Percentiles rank a stretch among this genome's conserved stretches.
These are phyloP conservation scores for Drepana arcuata DNA, from an alignment of 1,140 invertebrate genomes.

Conservation along the genomic window DNA sequence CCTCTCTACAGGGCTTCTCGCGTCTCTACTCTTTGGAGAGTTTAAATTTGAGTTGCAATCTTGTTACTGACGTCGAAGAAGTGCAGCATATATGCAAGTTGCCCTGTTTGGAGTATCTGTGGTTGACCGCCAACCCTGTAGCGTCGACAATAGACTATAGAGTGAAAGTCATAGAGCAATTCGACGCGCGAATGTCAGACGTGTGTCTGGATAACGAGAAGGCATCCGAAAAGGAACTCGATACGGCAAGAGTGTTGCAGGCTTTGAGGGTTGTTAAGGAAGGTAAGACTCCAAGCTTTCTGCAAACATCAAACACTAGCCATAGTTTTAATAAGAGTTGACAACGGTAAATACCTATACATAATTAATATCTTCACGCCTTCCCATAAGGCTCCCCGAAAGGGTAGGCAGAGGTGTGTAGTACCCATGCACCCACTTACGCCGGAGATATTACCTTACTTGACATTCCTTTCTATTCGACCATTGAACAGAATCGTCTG, in stretches of 20 bases:
- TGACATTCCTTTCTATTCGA: too few species aligned
- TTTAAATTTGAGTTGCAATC: slow-evolving; percentile 90
- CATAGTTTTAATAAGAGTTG: slow-evolving; percentile 57
- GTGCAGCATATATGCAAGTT: slow-evolving; percentile 84
- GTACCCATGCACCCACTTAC: too few species aligned
- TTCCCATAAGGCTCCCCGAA: too few species aligned
- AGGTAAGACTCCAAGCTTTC: slow-evolving; percentile 60
- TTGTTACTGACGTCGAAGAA: slow-evolving; percentile 85
- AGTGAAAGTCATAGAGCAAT: slow-evolving; percentile 88
- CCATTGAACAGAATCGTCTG: too few species aligned
- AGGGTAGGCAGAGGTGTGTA: too few species aligned
- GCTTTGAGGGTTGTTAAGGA: slow-evolving; percentile 80
- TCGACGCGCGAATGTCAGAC: slow-evolving; percentile 82
- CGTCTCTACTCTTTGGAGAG: slow-evolving; percentile 89
- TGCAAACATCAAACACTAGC: slow-evolving; percentile 51
- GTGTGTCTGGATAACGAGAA: slow-evolving; percentile 90
- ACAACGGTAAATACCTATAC: too few species aligned
- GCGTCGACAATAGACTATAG: slow-evolving; percentile 90
- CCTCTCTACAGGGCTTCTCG: slow-evolving; percentile 81
- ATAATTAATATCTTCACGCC: too few species aligned
- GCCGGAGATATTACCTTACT: too few species aligned
- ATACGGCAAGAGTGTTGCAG: slow-evolving; percentile 91
- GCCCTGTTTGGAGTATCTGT: slow-evolving; percentile 89
- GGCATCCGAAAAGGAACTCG: slow-evolving; percentile 89
- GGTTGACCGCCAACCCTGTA: slow-evolving; percentile 91